Base-by-base conservation (phyloP, 2,113 vertebrate species). In the Daboia siamensis region DNA sequence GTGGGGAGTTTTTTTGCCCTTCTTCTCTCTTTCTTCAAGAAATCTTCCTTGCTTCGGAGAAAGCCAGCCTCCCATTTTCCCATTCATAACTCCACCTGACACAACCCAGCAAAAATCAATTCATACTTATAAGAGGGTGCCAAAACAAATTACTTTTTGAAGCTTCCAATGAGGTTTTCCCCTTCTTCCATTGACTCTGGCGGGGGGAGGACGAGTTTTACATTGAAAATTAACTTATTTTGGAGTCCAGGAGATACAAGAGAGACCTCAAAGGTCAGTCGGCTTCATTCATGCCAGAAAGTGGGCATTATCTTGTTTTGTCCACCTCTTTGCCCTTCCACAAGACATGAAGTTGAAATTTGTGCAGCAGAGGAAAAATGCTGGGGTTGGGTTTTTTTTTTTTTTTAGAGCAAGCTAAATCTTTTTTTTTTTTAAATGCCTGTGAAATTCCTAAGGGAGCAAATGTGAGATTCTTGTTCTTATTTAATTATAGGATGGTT, bases 81-180 rank as follows among this genome's bases (percentile, higher is more conserved):
- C 93, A 84, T 91, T 95, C 96, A 94, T 95, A 96, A 96, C 95
- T 95, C 94, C 96, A 93, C 94, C 93, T 96, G 96, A 96, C 96
- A 94, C 39, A 93, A 92, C 94, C 93, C 96, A 95, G 96, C 93
- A 96, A 96, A 97, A 97, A 96, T 96, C 97, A 96, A 96, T 97
- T 96, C 94, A 85, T 94, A 95, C 95, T 94, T 96, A 94, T 96
- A 97, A 95, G 96, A 95, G 95, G 94, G 91, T 97, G 96, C 95
- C 97, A 96, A 93, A 91, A 93, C 95, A 96, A 97, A 97, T 97
- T 96, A 96, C 95, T 96, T 96, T 94, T 93, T 89, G 92, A 95
- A 95, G 95, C 87, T 88, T 95, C 94, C 0, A 0, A 93, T 29
- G 1, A 56, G 57, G 90, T 91, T 95, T 92, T 92, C 94, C 94